Conservation (phyloP, 1,140 invertebrate species). For the Littorina saxatilis region DNA sequence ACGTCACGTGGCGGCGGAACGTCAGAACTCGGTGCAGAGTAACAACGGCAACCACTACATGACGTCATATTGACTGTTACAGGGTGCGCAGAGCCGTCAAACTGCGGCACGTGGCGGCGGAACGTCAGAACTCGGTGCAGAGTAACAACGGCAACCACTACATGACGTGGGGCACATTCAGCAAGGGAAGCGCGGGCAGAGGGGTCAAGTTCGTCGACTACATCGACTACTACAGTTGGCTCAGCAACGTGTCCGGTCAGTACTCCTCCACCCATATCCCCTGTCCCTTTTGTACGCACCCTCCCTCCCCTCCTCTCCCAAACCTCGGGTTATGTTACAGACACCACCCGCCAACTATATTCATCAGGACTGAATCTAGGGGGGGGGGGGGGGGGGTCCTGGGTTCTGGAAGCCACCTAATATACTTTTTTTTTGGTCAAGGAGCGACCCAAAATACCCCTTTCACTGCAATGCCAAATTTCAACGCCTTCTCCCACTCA, state of each 20-base stretch:
- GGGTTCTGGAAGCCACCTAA: no score
- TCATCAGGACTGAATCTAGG: no score
- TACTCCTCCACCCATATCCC: neutral
- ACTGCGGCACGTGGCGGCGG: neutral
- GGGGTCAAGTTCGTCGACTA: constrained; percentile 29
- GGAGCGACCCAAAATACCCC: no score
- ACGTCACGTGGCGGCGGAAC: neutral
- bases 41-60: no score
- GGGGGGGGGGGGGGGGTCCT: no score
- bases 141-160: constrained; percentile 19
- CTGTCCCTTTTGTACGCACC: neutral
- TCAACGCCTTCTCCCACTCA: no score
- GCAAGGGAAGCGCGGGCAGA: neutral
- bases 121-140: neutral
- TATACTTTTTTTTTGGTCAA: no score
- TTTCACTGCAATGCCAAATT: no score
- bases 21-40: neutral
- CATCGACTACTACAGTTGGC: constrained; percentile 28
- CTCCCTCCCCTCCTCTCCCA: neutral
- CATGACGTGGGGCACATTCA: constrained; percentile 20
- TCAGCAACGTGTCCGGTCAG: neutral
- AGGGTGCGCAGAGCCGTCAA: neutral
- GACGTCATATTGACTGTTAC: no score
- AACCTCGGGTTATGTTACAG: neutral
- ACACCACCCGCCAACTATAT: neutral